These are phyloP conservation scores for Scolopax bukidnonensis DNA, from an alignment of 2,797 vertebrate genomes.

Conservation along the genomic window DNA sequence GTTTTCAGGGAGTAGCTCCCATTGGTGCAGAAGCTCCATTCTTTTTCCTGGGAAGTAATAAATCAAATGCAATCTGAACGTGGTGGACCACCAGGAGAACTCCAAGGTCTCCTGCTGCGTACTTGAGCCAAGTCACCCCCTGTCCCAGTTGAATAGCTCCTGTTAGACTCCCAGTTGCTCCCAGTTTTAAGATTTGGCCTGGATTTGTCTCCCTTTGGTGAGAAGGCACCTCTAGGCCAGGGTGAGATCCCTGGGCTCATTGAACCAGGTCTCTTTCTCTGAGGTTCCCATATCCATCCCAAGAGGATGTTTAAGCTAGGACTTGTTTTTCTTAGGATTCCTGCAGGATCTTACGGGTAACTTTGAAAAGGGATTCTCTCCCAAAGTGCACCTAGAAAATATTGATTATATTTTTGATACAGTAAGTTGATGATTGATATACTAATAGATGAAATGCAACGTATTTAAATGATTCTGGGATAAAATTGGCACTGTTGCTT, in stretches of 20 bases:
- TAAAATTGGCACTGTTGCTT: background rate
- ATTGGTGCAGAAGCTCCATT: background rate
- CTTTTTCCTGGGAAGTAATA: background rate
- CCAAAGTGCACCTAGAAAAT: background rate
- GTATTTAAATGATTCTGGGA: background rate
- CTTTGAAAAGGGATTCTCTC: background rate
- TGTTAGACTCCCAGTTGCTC: background rate
- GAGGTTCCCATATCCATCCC: background rate
- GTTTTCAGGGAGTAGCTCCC: background rate
- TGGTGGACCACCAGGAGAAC: background rate
- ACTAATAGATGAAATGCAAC: background rate
- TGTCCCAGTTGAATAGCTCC: background rate
- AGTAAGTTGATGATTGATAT: background rate
- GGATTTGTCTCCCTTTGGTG: background rate
- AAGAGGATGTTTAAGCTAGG: background rate
- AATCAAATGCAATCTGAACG: background rate
- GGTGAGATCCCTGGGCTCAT: background rate
- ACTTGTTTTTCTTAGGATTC: background rate
- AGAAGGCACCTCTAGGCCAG: background rate
- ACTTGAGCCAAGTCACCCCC: background rate
- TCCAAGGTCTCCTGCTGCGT: background rate
- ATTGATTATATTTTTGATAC: too few species aligned
- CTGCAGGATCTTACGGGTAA: background rate
- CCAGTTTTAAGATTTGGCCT: background rate
- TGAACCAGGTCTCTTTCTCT: background rate